These are phyloP conservation scores for Psilopogon haemacephalus DNA, from an alignment of 2,113 vertebrate genomes.

Conservation along the genomic window DNA sequence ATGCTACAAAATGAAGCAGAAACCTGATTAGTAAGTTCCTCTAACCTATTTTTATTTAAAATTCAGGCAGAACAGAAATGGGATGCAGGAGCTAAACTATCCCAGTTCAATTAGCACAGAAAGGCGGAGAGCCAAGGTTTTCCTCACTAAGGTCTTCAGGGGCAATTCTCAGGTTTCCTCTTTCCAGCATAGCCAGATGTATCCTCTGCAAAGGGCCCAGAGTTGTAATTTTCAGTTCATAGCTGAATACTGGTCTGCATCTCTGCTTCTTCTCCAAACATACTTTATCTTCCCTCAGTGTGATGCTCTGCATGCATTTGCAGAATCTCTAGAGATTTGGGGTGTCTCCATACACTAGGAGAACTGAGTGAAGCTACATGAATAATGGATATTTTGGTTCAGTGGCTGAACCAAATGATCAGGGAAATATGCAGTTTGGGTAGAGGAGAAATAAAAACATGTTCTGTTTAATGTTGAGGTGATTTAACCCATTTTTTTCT, in stretches of 20 bases:
- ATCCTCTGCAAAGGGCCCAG: not conserved
- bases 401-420: not conserved
- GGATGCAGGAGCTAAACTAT: conserved; percentile 2
- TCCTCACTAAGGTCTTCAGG: not conserved
- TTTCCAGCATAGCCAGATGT: conserved; percentile 16
- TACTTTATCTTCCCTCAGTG: conserved; percentile 2
- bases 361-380: not conserved
- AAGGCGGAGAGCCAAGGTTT: conserved; percentile 38
- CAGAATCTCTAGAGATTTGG: conserved; percentile 9
- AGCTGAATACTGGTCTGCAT: not conserved
- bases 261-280: conserved; percentile 18
- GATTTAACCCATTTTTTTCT: not conserved
- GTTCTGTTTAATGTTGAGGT: not conserved
- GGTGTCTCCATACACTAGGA: not conserved
- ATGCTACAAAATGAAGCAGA: not conserved
- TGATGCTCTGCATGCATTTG: not conserved
- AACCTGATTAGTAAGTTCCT: conserved; percentile 17
- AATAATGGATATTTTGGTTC: conserved; percentile 32
- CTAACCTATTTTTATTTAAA: conserved; percentile 41
- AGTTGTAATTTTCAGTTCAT: conserved; percentile 7
- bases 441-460: not conserved
- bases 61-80: conserved; percentile 35
- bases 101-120: conserved; percentile 33
- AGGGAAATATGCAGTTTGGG: not conserved
- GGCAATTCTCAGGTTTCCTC: conserved; percentile 1